phyloP scores from a whole-genome alignment of 2,888 invertebrate species.

The Entomobrya proxima region DNA sequence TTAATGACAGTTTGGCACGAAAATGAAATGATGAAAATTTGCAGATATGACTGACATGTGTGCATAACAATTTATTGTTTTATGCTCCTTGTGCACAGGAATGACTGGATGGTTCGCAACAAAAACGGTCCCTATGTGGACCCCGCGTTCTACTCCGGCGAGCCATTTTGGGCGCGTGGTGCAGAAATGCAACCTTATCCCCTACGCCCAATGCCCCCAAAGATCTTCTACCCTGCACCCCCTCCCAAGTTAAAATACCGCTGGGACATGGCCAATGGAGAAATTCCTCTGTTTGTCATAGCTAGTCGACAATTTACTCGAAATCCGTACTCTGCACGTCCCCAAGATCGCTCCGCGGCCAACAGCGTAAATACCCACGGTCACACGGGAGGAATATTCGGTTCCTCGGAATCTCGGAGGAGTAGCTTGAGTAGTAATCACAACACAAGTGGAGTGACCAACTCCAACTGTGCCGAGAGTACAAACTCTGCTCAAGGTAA shows the following conservation, averaged over 20 bases:
- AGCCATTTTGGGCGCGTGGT: slow-evolving; percentile 73
- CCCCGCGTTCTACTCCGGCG: slow-evolving; percentile 72
- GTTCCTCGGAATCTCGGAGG: slow-evolving; percentile 30
- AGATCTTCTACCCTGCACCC: slow-evolving; percentile 73
- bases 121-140: slow-evolving; percentile 74
- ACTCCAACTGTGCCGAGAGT: neutral
- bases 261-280: slow-evolving; percentile 71
- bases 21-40: no score
- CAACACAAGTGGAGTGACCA: neutral
- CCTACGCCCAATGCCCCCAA: slow-evolving; percentile 72
- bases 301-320: slow-evolving; percentile 73
- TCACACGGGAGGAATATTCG: neutral
- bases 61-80: slow-evolving; percentile 37
- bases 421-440: slow-evolving; percentile 30
- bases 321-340: slow-evolving; percentile 74
- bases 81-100: slow-evolving; percentile 58
- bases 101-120: slow-evolving; percentile 68
- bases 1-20: no score
- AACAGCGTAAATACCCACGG: no score
- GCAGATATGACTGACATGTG: no score
- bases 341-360: slow-evolving; percentile 58
- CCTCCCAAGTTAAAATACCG: slow-evolving; percentile 71
- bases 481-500: neutral
- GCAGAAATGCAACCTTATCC: slow-evolving; percentile 71
- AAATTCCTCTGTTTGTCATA: slow-evolving; percentile 73